These are phyloP conservation scores for Sipunculus nudus DNA, from an alignment of 2,888 invertebrate genomes.

Conservation along the genomic window DNA sequence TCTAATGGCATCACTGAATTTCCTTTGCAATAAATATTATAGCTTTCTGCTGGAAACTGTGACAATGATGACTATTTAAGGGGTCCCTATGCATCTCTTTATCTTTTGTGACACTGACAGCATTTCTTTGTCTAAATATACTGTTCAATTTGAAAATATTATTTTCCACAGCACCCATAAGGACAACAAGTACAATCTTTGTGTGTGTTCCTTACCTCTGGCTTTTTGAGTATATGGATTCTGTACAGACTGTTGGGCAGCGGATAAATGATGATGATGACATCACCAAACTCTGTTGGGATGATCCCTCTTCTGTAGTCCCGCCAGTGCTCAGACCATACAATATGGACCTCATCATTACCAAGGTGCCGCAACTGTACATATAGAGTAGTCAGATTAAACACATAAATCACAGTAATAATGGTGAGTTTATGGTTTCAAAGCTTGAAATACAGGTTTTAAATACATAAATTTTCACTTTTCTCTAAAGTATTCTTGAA, in stretches of 20 bases:
- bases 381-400: slow-evolving; percentile 44
- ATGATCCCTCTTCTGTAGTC: slow-evolving; percentile 96
- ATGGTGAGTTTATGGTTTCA: neutral
- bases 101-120: no score
- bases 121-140: no score
- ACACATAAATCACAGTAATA: no score
- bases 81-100: no score
- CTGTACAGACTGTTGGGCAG: slow-evolving; percentile 83
- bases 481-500: neutral
- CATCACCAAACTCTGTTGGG: slow-evolving; percentile 99
- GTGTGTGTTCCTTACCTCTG: slow-evolving; percentile 79
- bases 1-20: no score
- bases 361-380: slow-evolving; percentile 89
- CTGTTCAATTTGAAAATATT: no score
- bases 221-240: slow-evolving; percentile 86
- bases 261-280: slow-evolving; percentile 95
- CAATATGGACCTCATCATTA: slow-evolving; percentile 98
- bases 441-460: neutral
- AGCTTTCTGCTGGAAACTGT: no score
- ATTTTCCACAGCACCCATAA: no score
- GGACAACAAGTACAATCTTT: no score
- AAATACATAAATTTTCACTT: neutral
- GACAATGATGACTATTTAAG: no score
- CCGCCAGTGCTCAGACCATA: slow-evolving; percentile 97
- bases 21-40: no score